Evolutionary conservation across 23 tunicate genomes (phyloP).

Genomic region (Halocynthia aurantium): DNA sequence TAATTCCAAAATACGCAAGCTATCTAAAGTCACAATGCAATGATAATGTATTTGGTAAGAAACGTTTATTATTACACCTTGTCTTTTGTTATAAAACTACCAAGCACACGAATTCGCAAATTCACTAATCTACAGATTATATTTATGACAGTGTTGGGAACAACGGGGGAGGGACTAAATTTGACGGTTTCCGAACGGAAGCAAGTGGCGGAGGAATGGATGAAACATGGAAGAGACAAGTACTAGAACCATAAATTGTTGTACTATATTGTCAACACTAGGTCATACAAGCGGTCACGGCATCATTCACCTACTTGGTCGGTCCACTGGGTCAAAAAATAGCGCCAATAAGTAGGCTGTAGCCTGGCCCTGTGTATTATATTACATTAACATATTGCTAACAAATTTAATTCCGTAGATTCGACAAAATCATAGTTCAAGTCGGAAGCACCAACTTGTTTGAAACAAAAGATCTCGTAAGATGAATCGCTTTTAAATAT

Average conservation of each 20-base stretch:
- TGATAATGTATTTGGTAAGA: conserved; percentile 53
- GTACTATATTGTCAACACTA: too few relatives aligned
- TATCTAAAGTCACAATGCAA: conserved; percentile 39
- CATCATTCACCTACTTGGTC: too few relatives aligned
- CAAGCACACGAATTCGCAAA: too few relatives aligned
- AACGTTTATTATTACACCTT: background rate
- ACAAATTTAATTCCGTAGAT: conserved; percentile 6
- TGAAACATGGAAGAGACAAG: conserved; percentile 66
- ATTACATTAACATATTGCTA: too few relatives aligned
- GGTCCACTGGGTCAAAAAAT: too few relatives aligned
- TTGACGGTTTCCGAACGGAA: conserved; percentile 70
- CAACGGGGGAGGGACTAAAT: conserved; percentile 87
- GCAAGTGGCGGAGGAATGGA: conserved; percentile 66
- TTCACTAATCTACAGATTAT: background rate
- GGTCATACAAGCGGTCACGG: too few relatives aligned
- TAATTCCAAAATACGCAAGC: conserved; percentile 49
- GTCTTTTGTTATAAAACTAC: too few relatives aligned
- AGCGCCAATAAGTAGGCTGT: too few relatives aligned
- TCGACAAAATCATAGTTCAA: conserved; percentile 65
- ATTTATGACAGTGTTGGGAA: conserved; percentile 46
- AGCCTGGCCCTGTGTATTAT: too few relatives aligned
- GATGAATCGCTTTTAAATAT: too few relatives aligned
- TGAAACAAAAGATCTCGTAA: conserved; percentile 82
- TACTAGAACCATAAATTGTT: background rate
- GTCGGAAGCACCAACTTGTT: conserved; percentile 50